Percentiles rank a stretch among this genome's conserved stretches.
These are phyloP conservation scores for Prostheceraeus crozeri DNA, from an alignment of 2,888 invertebrate species.

Conservation along the genomic window DNA sequence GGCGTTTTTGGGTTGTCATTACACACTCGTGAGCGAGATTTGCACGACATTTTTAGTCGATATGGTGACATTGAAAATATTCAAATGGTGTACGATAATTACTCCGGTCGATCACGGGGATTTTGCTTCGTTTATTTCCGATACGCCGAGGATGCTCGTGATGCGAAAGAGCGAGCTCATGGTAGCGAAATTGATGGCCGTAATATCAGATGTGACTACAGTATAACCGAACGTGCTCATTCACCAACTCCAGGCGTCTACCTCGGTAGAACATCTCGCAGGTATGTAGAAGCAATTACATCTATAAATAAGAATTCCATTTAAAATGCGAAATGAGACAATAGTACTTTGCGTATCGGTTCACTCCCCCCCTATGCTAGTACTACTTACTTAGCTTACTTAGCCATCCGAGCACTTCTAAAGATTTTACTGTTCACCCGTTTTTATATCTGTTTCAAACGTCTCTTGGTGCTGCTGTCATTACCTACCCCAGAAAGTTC, in stretches of 20 bases:
- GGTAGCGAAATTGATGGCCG: conserved; percentile 84
- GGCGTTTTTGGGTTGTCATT: conserved; percentile 90
- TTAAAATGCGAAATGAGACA: too few relatives aligned
- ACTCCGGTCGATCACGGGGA: conserved; percentile 50
- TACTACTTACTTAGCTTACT: too few relatives aligned
- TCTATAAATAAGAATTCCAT: too few relatives aligned
- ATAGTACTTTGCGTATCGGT: too few relatives aligned
- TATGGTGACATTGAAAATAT: conserved; percentile 84
- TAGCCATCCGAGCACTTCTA: too few relatives aligned
- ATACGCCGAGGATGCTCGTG: conserved; percentile 17
- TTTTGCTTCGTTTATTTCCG: conserved; percentile 33
- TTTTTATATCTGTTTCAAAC: too few relatives aligned
- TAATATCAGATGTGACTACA: conserved; percentile 79
- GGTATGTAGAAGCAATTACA: too few relatives aligned
- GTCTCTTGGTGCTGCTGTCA: too few relatives aligned
- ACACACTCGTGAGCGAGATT: conserved; percentile 81
- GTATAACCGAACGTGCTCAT: conserved; percentile 82
- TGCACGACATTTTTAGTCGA: conserved; percentile 81
- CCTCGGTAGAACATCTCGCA: conserved; percentile 85
- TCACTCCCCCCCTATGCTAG: too few relatives aligned
- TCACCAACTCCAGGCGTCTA: conserved; percentile 84
- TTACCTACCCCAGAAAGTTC: too few relatives aligned
- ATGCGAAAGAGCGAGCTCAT: conserved; percentile 78
- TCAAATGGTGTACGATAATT: conserved; percentile 81
- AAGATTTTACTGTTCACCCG: too few relatives aligned